A percentile compares a stretch with the other conserved stretches of the same genome.
Conservation (phyloP, 2,888 invertebrate species). For the Julus scandinavius region DNA sequence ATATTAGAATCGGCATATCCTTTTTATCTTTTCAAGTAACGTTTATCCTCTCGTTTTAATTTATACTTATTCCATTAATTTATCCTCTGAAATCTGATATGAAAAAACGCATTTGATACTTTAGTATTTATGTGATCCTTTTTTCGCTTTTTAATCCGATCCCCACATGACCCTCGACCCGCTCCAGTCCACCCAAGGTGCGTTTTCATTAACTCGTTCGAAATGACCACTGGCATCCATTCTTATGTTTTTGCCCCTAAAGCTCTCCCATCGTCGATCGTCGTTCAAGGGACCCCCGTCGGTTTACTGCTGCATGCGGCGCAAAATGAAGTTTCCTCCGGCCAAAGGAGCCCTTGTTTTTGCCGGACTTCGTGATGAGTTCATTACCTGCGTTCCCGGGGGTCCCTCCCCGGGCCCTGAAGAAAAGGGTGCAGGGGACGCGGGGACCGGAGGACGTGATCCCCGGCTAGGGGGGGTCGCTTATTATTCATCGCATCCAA, state of each 20-base stretch:
- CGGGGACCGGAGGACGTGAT: not conserved
- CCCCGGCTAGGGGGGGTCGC: not conserved
- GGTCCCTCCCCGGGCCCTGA: not conserved
- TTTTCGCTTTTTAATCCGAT: not conserved
- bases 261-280: not conserved
- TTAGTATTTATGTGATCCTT: not conserved
- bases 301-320: not conserved
- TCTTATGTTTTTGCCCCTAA: not conserved
- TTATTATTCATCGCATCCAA: conserved; percentile 6
- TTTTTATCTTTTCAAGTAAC: not conserved
- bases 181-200: not conserved
- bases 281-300: not conserved
- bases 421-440: not conserved
- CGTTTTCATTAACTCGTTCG: not conserved
- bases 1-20: conserved; percentile 16
- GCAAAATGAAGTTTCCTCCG: not conserved
- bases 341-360: not conserved
- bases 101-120: not conserved
- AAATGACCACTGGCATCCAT: not conserved
- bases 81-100: conserved; percentile 13
- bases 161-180: not conserved
- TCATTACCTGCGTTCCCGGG: conserved; percentile 28
- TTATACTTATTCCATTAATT: conserved; percentile 23
- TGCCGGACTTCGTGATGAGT: conserved; percentile 34
- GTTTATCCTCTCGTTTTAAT: not conserved